Base-by-base conservation (phyloP, 2,113 vertebrate genomes). In the Macquaria ambigua region DNA sequence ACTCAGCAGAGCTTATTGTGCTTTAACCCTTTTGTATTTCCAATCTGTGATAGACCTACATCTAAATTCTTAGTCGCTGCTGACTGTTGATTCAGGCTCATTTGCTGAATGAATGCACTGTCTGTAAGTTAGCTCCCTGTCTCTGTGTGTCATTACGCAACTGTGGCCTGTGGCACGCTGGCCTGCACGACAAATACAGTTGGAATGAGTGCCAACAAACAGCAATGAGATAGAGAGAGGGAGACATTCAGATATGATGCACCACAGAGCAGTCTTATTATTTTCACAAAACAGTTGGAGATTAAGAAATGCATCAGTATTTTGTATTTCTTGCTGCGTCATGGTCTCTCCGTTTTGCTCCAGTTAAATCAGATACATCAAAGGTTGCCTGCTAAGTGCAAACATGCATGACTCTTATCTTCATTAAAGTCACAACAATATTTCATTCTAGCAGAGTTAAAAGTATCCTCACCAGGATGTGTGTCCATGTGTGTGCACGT, bases 121-220 rank as follows among this genome's bases (percentile, higher is more conserved):
- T 77, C 73, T 82, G 81, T 77, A 67, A 86, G 55, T 83, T 46
- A 53, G 73, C 68, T 78, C 74, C 52, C 59, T 56, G 76, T 79
- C 69, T 87, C 48, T 81, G 15, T 88, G 62, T 82, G 70, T 79
- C 59, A 82, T 93, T 90, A 84, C 5, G 84, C 80, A 93, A 92
- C 82, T 7, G 50, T 64, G 78, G 80, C 84, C 82, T 86, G 83
- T 85, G 79, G 75, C 83, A 59, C 3, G 8, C 74, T 52, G 70
- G 82, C 68, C 64, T 41, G 34, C 69, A 64, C 70, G 46, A 78
- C 79, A 77, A 73, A 74, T 92, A 56, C 86, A 86, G 85, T 86
- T 31, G 9, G 72, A 76, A 18, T 2, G 2, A 80, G 59, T 20
- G 58, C 83, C 76, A 85, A 5, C 39, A 23, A 58, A 74, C 6